Conservation (phyloP, 2,888 invertebrate genomes). For the Melanophora roralis region DNA sequence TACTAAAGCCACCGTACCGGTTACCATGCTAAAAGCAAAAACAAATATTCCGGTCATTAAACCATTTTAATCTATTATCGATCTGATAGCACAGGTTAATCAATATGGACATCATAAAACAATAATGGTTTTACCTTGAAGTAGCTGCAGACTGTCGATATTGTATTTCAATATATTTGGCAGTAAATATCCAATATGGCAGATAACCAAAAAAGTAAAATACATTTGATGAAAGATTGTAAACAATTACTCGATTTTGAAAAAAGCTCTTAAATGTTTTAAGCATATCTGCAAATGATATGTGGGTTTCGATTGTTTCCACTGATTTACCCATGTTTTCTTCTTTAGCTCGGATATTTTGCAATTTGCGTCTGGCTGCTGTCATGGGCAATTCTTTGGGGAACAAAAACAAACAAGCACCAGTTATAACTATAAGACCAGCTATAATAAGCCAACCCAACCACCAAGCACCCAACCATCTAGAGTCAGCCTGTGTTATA, state of each 20-base stretch:
- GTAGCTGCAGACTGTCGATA: conserved; percentile 85
- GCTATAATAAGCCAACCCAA: conserved; percentile 83
- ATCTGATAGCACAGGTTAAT: background rate
- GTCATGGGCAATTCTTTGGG: conserved; percentile 84
- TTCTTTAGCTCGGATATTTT: conserved; percentile 62
- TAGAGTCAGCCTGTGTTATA: conserved; percentile 82
- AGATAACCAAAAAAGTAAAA: conserved; percentile 84
- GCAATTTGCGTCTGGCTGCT: conserved; percentile 78
- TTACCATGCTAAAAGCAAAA: conserved; percentile 81
- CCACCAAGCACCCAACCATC: conserved; percentile 91
- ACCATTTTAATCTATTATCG: background rate
- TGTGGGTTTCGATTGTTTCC: conserved; percentile 20
- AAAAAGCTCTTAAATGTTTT: conserved; percentile 81
- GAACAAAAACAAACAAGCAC: conserved; percentile 81
- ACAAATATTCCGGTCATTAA: background rate
- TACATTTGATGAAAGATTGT: conserved; percentile 84
- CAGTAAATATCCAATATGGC: conserved; percentile 88
- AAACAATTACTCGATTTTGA: conserved; percentile 82
- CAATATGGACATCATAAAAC: background rate
- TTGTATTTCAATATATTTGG: conserved; percentile 89
- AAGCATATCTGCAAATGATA: conserved; percentile 80
- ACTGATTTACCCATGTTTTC: conserved; percentile 42
- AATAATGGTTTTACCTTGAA: conserved; percentile 76
- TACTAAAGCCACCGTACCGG: conserved; percentile 82
- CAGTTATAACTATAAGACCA: conserved; percentile 79